These are phyloP conservation scores for Stenoptilia bipunctidactyla DNA, from an alignment of 2,888 invertebrate genomes.

Conservation along the genomic window DNA sequence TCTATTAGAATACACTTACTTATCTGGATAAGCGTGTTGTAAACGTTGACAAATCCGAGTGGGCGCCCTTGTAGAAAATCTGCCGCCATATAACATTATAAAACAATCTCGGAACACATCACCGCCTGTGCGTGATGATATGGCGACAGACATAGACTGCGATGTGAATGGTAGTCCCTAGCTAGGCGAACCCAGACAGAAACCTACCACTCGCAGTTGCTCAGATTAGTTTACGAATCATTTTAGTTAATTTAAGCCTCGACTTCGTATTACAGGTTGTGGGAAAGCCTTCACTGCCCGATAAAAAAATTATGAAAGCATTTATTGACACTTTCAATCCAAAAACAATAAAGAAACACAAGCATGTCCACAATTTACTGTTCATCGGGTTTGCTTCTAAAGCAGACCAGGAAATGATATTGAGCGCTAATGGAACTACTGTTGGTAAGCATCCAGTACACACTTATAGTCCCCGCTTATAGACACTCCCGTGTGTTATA, in stretches of 20 bases:
- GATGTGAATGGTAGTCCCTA: too few species aligned
- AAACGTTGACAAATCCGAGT: too few species aligned
- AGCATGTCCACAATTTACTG: constrained; percentile 35
- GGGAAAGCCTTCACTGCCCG: constrained; percentile 39
- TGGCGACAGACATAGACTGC: too few species aligned
- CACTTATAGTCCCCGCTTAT: too few species aligned
- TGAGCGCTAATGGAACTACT: constrained; percentile 29
- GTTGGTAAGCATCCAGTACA: constrained; percentile 30
- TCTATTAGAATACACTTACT: too few species aligned
- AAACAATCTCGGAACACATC: too few species aligned
- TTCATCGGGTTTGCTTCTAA: constrained; percentile 39
- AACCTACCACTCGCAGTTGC: background rate
- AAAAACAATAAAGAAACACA: constrained; percentile 45
- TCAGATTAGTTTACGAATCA: background rate
- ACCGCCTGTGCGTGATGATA: too few species aligned
- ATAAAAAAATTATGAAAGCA: constrained; percentile 33
- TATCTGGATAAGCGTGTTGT: too few species aligned
- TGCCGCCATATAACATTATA: too few species aligned
- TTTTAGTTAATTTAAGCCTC: too few species aligned
- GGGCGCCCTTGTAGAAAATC: too few species aligned
- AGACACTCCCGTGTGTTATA: too few species aligned
- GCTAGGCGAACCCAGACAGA: background rate
- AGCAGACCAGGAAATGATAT: constrained; percentile 28
- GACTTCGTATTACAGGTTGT: constrained; percentile 22
- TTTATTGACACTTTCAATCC: constrained; percentile 40